phyloP scores from a whole-genome alignment of 1,140 invertebrate genomes.

The Ditylenchus dipsaci region DNA sequence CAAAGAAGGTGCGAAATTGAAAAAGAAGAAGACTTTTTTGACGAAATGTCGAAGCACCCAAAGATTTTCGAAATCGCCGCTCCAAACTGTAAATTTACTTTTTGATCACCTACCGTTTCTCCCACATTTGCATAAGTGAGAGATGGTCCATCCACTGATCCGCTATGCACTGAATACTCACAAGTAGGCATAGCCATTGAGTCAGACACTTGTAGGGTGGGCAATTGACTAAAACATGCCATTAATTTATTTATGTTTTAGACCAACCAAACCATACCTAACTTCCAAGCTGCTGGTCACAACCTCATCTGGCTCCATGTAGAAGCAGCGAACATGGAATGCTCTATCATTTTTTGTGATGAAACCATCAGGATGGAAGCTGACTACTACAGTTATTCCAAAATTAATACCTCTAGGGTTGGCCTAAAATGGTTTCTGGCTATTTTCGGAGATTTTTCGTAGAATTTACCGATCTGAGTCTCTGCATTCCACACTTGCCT shows the following conservation, averaged over 20 bases:
- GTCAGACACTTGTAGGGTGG: constrained; percentile 50
- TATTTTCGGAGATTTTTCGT: constrained; percentile 1
- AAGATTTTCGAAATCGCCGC: too few species aligned
- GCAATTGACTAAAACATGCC: constrained; percentile 48
- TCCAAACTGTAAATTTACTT: too few species aligned
- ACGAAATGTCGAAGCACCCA: too few species aligned
- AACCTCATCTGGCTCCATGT: constrained; percentile 56
- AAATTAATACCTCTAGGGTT: constrained; percentile 55
- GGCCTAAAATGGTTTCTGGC: constrained; percentile 28
- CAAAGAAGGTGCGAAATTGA: too few species aligned
- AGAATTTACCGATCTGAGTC: constrained; percentile 45
- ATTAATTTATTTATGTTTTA: neutral
- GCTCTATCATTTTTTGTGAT: constrained; percentile 56
- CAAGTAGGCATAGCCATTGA: constrained; percentile 55
- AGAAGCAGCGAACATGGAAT: constrained; percentile 53
- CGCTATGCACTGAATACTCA: constrained; percentile 45
- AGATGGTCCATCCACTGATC: constrained; percentile 41
- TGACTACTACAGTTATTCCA: constrained; percentile 52
- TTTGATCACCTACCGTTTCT: constrained; percentile 44
- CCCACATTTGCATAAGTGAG: constrained; percentile 52
- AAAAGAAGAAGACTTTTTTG: too few species aligned
- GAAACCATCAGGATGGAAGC: constrained; percentile 54
- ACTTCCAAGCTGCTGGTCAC: constrained; percentile 53
- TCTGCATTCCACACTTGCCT: constrained; percentile 55
- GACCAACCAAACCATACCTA: constrained; percentile 32